Percentiles rank a stretch among this genome's conserved stretches.
Evolutionary conservation across 2,113 vertebrate genomes (phyloP).

Genomic region (Rhizomys pruinosus): DNA sequence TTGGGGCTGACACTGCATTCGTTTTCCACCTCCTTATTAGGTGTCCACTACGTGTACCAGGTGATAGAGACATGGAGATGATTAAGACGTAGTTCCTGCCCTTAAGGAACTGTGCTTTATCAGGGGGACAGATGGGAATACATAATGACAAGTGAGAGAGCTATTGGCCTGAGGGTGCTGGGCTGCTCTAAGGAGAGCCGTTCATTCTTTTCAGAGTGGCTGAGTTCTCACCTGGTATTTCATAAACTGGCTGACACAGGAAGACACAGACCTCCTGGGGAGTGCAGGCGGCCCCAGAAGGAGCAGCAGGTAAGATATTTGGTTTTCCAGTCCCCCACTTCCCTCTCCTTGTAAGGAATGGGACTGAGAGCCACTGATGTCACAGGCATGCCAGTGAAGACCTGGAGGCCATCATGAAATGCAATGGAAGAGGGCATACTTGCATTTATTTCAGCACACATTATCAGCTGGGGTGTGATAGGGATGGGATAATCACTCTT

Average conservation of each 20-base stretch:
- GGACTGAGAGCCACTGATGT: background rate
- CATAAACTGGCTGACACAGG: background rate
- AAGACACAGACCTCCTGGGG: background rate
- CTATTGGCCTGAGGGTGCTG: background rate
- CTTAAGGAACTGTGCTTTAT: conserved; percentile 58
- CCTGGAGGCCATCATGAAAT: background rate
- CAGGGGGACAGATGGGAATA: background rate
- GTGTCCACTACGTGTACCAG: conserved; percentile 23
- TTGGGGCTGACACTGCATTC: conserved; percentile 49
- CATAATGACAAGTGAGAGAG: background rate
- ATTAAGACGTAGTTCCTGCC: conserved; percentile 45
- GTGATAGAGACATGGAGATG: conserved; percentile 41
- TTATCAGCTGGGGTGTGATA: background rate
- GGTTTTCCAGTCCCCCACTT: background rate
- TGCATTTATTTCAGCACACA: background rate
- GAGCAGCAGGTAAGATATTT: background rate
- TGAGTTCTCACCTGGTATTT: conserved; percentile 24
- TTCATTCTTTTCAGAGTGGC: background rate
- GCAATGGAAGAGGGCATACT: background rate
- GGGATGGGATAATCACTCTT: background rate
- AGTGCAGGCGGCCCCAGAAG: background rate
- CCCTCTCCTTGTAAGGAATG: background rate
- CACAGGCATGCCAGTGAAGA: background rate
- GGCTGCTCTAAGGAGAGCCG: background rate
- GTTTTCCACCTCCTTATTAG: conserved; percentile 53